A percentile compares a stretch with the other conserved stretches of the same genome.
These are phyloP conservation scores for Drosophila lowei DNA, from an alignment of 1,140 invertebrate genomes.

Conservation along the genomic window DNA sequence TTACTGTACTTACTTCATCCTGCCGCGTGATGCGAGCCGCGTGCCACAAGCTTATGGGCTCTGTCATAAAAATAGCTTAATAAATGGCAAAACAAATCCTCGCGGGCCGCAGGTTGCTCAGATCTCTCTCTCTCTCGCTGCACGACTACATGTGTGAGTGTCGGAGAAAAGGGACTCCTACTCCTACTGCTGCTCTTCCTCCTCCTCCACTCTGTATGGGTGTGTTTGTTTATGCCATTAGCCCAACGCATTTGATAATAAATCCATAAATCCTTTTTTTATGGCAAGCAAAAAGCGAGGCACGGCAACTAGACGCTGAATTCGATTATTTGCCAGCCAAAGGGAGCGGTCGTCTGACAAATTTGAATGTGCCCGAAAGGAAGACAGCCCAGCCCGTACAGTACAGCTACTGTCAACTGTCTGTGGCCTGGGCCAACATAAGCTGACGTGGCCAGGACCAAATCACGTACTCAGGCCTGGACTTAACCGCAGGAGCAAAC, in stretches of 20 bases:
- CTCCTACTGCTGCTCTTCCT: background rate
- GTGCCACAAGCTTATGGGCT: constrained; percentile 22
- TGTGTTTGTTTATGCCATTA: constrained; percentile 37
- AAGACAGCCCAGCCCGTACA: constrained; percentile 33
- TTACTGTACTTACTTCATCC: constrained; percentile 46
- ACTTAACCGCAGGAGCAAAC: constrained; percentile 11
- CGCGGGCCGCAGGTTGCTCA: constrained; percentile 61
- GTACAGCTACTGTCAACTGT: constrained; percentile 20
- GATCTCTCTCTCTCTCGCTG: background rate
- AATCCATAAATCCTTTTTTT: constrained; percentile 80
- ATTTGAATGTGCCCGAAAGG: constrained; percentile 65
- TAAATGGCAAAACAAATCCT: constrained; percentile 75
- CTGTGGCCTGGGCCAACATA: constrained; percentile 14
- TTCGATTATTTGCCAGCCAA: constrained; percentile 65
- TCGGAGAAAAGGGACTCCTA: too few relatives aligned
- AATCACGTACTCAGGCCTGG: constrained; percentile 44
- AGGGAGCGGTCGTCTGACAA: constrained; percentile 67
- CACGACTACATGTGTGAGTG: constrained; percentile 1
- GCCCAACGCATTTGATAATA: constrained; percentile 69
- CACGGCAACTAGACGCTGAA: constrained; percentile 59
- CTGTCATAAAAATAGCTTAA: constrained; percentile 76
- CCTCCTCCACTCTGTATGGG: background rate
- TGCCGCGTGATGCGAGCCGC: constrained; percentile 19
- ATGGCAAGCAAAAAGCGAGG: constrained; percentile 66
- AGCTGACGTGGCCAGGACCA: constrained; percentile 60